Evolutionary conservation across 2,888 invertebrate species (phyloP), one percentile per base, ranked within the genome.

Genomic region (Acheta domesticus): DNA sequence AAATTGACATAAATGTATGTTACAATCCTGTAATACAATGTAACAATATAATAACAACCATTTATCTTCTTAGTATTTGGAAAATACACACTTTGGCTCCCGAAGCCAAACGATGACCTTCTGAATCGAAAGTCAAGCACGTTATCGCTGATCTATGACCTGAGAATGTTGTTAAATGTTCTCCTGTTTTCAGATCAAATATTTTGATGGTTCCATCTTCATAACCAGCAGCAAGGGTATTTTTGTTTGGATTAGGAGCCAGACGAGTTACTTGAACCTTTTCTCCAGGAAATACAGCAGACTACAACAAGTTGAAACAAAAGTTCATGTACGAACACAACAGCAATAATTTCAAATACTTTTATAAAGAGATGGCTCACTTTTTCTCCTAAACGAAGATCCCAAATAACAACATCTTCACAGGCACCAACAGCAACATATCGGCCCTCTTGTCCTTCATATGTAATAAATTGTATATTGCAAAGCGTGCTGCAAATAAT

Each of bases 341-440:
- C 21, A 77, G 4, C 5, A 20, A 48, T 1, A 48, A 76, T 49
- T 19, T 75, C 19, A 75, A 20, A 74, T 78, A 48, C 76, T 77
- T 48, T 76, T 78, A 48, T 77, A 73, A 21, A 80, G 49, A 50
- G 62, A 77, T 12, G 50, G 74, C n/a, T 75, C 76, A 94, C 93
- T 89, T 93, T 94, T 86, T 95, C 93, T 74, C 93, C 92, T 12
- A 95, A 91, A 85, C 95, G 91, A 86, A 98, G 90, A 88, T 99
- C 98, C 97, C 98, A 99, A 84, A 99, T 91, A 84, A 94, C 91
- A 81, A 97, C 93, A 90, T 96, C 93, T 89, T 99, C 98, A 85
- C 96, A 95, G 12, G 96, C 96, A 78, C 95, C 96, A n/a, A 94
- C 93, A 75, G 96, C 97, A 77, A 96, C 91, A 87, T 92, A 96